phyloP scores from a whole-genome alignment of 2,888 invertebrate species.

The Xanthia togata region DNA sequence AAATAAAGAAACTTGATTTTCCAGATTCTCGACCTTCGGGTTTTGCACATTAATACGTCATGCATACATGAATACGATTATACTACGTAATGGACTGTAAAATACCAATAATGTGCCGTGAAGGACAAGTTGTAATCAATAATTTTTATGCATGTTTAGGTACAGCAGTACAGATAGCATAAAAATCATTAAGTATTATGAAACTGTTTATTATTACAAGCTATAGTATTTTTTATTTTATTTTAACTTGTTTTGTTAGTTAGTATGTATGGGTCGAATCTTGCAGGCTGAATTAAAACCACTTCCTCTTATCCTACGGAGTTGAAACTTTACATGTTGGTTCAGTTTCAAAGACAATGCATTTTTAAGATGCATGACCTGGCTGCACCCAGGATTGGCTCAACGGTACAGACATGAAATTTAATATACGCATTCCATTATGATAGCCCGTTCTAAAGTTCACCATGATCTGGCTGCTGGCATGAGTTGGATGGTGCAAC shows the following conservation, averaged over 20 bases:
- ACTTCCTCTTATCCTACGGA: neutral
- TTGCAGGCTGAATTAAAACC: neutral
- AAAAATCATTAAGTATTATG: neutral
- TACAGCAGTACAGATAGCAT: neutral
- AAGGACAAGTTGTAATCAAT: conserved; percentile 36
- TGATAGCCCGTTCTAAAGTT: no score
- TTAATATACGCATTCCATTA: no score
- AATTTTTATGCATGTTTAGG: neutral
- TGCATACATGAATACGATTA: conserved; percentile 28
- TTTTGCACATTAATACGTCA: no score
- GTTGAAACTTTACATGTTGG: neutral
- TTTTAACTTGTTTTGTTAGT: neutral
- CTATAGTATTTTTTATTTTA: no score
- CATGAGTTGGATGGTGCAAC: no score
- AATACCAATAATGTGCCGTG: neutral
- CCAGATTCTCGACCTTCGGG: no score
- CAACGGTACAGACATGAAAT: neutral
- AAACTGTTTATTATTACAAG: neutral
- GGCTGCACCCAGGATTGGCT: neutral
- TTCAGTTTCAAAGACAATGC: neutral
- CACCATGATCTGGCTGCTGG: no score
- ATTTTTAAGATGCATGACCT: neutral
- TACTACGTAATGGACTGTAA: conserved; percentile 10
- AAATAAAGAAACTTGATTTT: no score
- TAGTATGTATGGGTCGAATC: neutral